Conservation (phyloP, 1,140 invertebrate species). For the Rhizoglyphus robini region DNA sequence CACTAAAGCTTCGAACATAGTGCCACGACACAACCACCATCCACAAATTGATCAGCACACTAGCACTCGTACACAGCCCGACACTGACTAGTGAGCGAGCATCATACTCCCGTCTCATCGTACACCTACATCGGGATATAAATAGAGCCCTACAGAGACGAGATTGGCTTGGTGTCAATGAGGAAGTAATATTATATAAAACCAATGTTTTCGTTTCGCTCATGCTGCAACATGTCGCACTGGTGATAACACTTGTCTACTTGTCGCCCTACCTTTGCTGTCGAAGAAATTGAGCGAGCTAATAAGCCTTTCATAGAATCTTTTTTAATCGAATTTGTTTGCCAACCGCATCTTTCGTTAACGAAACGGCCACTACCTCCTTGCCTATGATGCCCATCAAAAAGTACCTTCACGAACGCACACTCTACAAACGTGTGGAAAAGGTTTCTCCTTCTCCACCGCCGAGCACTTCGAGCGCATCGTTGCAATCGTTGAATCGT, state of each 20-base stretch:
- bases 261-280: not conserved
- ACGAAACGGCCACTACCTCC: not conserved
- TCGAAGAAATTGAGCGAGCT: not conserved
- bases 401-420: not conserved
- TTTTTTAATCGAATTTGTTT: not conserved
- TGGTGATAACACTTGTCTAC: not conserved
- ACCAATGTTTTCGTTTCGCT: too few relatives aligned
- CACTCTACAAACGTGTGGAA: not conserved
- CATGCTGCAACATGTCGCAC: not conserved
- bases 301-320: not conserved
- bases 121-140: not conserved
- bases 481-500: not conserved
- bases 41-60: not conserved
- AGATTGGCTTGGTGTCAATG: slow-evolving; percentile 9
- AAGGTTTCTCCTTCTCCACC: not conserved
- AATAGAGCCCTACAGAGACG: not conserved
- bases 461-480: not conserved
- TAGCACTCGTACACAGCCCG: not conserved
- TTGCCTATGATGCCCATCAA: not conserved
- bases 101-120: too few relatives aligned
- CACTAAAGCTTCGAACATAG: not conserved
- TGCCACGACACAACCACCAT: not conserved
- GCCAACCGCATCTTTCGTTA: not conserved
- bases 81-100: not conserved
- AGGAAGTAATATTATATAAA: slow-evolving; percentile 8